Percentiles rank a stretch among this genome's conserved stretches.
These are phyloP conservation scores for Tiphia femorata DNA, from an alignment of 2,888 invertebrate species.

Conservation along the genomic window DNA sequence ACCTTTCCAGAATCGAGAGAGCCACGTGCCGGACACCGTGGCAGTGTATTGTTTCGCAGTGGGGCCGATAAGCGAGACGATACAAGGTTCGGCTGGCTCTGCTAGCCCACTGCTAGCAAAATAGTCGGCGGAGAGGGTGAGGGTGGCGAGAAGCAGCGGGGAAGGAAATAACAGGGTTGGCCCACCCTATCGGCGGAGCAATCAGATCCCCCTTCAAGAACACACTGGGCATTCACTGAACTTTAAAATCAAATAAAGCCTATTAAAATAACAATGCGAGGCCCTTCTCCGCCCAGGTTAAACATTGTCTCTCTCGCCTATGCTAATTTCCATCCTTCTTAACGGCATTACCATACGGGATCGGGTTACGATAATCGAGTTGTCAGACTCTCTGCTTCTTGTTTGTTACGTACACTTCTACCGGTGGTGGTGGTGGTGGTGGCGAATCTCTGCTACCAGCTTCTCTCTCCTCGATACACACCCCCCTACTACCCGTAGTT, in stretches of 20 bases:
- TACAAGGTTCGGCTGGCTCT: too few relatives aligned
- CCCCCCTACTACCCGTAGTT: slow-evolving; percentile 26
- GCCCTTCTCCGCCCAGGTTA: slow-evolving; percentile 59
- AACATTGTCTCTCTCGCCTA: slow-evolving; percentile 64
- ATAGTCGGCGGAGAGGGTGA: neutral
- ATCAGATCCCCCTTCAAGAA: slow-evolving; percentile 65
- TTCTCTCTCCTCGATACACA: slow-evolving; percentile 21
- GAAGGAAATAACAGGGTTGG: slow-evolving; percentile 64
- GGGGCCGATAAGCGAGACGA: too few relatives aligned
- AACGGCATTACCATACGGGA: slow-evolving; percentile 67
- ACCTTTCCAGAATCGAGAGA: too few relatives aligned
- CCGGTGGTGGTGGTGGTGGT: too few relatives aligned
- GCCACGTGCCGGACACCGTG: too few relatives aligned
- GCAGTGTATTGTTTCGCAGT: too few relatives aligned
- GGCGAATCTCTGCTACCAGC: slow-evolving; percentile 30
- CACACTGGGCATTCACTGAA: slow-evolving; percentile 65
- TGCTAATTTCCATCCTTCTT: slow-evolving; percentile 40
- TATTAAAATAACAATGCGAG: slow-evolving; percentile 69
- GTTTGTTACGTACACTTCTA: too few relatives aligned
- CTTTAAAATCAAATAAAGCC: slow-evolving; percentile 69
- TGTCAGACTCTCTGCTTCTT: too few relatives aligned
- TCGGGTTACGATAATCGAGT: slow-evolving; percentile 68
- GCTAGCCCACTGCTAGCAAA: too few relatives aligned
- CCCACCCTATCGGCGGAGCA: slow-evolving; percentile 64
- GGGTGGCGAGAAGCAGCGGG: slow-evolving; percentile 39